Evolutionary conservation across 2,888 invertebrate species (phyloP).

Genomic region (Amphipyra berbera): DNA sequence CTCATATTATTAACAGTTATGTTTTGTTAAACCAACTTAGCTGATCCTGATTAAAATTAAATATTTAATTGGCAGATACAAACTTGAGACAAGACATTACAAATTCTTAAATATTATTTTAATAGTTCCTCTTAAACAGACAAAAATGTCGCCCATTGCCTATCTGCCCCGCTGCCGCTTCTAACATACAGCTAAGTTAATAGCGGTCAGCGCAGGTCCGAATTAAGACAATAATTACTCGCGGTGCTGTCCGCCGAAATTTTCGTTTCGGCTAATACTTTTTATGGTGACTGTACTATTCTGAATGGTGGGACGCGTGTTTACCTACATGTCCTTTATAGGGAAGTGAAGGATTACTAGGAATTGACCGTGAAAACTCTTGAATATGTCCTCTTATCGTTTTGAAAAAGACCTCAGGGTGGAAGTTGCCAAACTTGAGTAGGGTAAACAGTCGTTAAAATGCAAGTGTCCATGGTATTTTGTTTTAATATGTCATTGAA

Average conservation of each 20-base stretch:
- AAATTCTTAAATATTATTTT: no score
- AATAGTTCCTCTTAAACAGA: not conserved
- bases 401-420: not conserved
- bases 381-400: constrained; percentile 3
- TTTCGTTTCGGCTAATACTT: constrained; percentile 86
- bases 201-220: constrained; percentile 83
- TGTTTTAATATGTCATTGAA: no score
- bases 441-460: no score
- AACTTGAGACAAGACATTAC: no score
- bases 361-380: constrained; percentile 19
- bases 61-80: no score
- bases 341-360: constrained; percentile 30
- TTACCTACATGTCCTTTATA: constrained; percentile 64
- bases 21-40: no score
- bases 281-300: constrained; percentile 75
- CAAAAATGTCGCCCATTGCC: not conserved
- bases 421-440: no score
- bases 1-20: no score
- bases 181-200: constrained; percentile 63
- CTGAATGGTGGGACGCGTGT: constrained; percentile 64
- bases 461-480: no score
- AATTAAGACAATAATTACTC: constrained; percentile 89
- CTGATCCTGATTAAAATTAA: no score
- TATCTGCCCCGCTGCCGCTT: constrained; percentile 65
- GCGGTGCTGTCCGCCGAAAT: constrained; percentile 72